These are phyloP conservation scores for Cactoblastis cactorum DNA, from an alignment of 2,888 invertebrate genomes.

Conservation along the genomic window DNA sequence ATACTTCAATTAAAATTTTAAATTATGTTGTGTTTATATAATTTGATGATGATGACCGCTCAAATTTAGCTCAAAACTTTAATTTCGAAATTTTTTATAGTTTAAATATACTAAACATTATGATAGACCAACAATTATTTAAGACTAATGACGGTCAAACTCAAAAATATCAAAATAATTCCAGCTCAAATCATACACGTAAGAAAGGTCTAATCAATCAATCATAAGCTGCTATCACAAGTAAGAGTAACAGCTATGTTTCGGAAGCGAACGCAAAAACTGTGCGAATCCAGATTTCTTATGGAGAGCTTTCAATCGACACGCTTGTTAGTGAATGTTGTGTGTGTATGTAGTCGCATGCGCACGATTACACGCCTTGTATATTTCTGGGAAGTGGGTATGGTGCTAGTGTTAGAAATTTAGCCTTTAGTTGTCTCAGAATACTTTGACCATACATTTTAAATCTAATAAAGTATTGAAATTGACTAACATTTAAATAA, in stretches of 20 bases:
- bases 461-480: too few relatives aligned
- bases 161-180: background rate
- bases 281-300: constrained; percentile 5
- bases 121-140: too few relatives aligned
- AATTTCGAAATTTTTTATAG: too few relatives aligned
- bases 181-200: background rate
- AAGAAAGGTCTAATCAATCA: background rate
- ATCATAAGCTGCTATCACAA: background rate
- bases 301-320: background rate
- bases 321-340: background rate
- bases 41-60: too few relatives aligned
- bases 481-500: too few relatives aligned
- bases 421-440: background rate
- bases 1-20: too few relatives aligned
- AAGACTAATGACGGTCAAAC: background rate
- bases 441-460: too few relatives aligned
- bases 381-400: constrained; percentile 32
- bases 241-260: background rate
- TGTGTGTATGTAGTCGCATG: constrained; percentile 13
- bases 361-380: constrained; percentile 23
- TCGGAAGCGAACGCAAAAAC: constrained; percentile 3
- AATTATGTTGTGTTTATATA: too few relatives aligned
- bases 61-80: too few relatives aligned
- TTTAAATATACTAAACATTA: too few relatives aligned
- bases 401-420: constrained; percentile 10